Percentiles rank a stretch among this genome's conserved stretches.
Evolutionary conservation across 2,888 invertebrate species (phyloP).

Genomic region (Rutpela maculata): DNA sequence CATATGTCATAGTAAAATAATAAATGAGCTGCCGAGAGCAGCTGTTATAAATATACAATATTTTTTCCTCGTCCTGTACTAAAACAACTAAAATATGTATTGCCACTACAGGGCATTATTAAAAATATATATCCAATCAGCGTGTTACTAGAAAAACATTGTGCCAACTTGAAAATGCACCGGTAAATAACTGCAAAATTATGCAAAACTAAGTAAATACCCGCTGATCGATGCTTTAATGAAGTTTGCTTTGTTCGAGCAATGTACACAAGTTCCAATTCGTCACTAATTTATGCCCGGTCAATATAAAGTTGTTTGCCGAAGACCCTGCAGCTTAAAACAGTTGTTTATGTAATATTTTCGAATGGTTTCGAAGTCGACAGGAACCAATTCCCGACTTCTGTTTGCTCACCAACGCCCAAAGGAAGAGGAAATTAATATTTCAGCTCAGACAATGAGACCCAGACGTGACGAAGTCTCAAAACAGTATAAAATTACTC

Average conservation of each 20-base stretch:
- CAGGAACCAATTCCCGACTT: slow-evolving; percentile 16
- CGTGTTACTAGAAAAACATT: background rate
- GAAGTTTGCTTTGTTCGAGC: slow-evolving; percentile 38
- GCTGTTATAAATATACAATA: no score
- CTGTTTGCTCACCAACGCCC: slow-evolving; percentile 12
- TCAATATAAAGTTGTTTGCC: slow-evolving; percentile 27
- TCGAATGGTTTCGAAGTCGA: slow-evolving; percentile 5
- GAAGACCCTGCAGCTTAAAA: slow-evolving; percentile 6
- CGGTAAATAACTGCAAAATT: slow-evolving; percentile 26
- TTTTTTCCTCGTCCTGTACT: no score
- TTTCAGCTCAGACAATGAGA: slow-evolving; percentile 16
- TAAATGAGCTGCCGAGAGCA: no score
- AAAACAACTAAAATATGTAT: no score
- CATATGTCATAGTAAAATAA: no score
- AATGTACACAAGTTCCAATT: slow-evolving; percentile 30
- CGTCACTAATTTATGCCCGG: slow-evolving; percentile 35
- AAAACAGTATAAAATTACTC: slow-evolving; percentile 35
- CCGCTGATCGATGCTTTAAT: slow-evolving; percentile 36
- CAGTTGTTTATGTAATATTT: slow-evolving; percentile 25
- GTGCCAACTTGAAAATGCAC: slow-evolving; percentile 20
- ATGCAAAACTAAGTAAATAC: slow-evolving; percentile 38
- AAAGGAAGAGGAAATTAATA: slow-evolving; percentile 28
- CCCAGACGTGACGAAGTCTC: slow-evolving; percentile 23
- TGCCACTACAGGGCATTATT: background rate
- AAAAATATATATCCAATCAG: background rate